Conservation (phyloP, 2,888 invertebrate species). For the Erebia palarica region DNA sequence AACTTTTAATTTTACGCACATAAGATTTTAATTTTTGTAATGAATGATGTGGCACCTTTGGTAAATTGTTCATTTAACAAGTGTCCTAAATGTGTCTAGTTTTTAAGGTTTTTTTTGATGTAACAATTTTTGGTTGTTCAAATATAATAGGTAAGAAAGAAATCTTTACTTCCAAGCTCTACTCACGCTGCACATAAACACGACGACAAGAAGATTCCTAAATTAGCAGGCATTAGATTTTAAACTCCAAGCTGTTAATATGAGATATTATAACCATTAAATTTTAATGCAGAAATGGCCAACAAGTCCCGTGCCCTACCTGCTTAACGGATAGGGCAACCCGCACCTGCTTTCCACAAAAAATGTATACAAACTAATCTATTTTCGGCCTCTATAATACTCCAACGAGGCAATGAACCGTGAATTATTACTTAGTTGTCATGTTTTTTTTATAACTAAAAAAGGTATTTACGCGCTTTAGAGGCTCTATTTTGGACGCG, state of each 20-base stretch:
- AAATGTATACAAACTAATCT: slow-evolving; percentile 59
- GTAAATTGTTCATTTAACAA: too few species aligned
- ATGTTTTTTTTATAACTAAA: slow-evolving; percentile 45
- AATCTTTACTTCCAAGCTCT: not conserved
- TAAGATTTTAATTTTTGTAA: too few species aligned
- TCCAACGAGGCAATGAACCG: slow-evolving; percentile 53
- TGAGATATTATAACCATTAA: slow-evolving; percentile 7
- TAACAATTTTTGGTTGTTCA: too few species aligned
- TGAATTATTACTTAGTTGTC: slow-evolving; percentile 58
- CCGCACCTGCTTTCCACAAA: slow-evolving; percentile 74
- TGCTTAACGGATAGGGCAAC: slow-evolving; percentile 42
- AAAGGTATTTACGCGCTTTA: slow-evolving; percentile 17
- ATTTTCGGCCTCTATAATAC: slow-evolving; percentile 56
- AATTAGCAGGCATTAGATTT: not conserved
- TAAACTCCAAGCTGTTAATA: not conserved
- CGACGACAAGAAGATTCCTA: not conserved
- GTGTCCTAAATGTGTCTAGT: too few species aligned
- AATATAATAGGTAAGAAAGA: not conserved
- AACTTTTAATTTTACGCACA: too few species aligned
- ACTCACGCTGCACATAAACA: not conserved
- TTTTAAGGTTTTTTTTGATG: too few species aligned
- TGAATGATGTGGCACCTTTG: too few species aligned
- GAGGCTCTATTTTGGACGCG: slow-evolving; percentile 17
- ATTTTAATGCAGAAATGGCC: slow-evolving; percentile 65
- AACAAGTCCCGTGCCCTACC: slow-evolving; percentile 43